Evolutionary conservation across 2,113 vertebrate species (phyloP).

Genomic region (Physeter macrocephalus): DNA sequence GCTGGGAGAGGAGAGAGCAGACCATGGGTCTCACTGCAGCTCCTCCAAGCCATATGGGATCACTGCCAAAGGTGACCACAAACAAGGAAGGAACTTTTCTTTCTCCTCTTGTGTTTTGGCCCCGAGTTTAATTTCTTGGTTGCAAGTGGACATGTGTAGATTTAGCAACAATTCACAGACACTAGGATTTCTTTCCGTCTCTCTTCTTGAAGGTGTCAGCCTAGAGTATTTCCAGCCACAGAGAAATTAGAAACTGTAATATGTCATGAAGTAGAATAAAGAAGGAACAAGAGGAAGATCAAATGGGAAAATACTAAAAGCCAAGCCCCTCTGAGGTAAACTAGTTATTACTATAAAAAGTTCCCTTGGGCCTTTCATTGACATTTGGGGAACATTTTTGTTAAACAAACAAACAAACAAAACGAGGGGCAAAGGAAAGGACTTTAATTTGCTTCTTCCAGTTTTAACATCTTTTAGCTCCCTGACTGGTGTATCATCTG

Average conservation of each 20-base stretch:
- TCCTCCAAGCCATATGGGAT: not conserved
- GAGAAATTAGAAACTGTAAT: not conserved
- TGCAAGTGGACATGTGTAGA: not conserved
- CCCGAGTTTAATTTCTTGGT: slow-evolving; percentile 17
- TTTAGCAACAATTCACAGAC: not conserved
- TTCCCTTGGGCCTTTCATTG: not conserved
- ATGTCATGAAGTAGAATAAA: not conserved
- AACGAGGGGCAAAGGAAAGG: not conserved
- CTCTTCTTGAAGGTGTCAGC: not conserved
- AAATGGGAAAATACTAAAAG: not conserved
- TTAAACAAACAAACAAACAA: not conserved
- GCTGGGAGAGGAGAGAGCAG: too few relatives aligned
- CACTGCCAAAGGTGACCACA: not conserved
- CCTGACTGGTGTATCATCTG: not conserved
- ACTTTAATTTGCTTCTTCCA: not conserved
- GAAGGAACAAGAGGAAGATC: not conserved
- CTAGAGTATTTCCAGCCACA: not conserved
- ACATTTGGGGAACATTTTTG: not conserved
- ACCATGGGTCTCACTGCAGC: not conserved
- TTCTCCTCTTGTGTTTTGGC: not conserved
- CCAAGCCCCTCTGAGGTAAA: not conserved
- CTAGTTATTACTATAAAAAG: not conserved
- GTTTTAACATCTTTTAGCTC: not conserved
- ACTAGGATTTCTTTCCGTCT: not conserved
- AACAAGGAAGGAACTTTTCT: not conserved